phyloP scores from a whole-genome alignment of 2,113 vertebrate species.

The Anseranas semipalmata region DNA sequence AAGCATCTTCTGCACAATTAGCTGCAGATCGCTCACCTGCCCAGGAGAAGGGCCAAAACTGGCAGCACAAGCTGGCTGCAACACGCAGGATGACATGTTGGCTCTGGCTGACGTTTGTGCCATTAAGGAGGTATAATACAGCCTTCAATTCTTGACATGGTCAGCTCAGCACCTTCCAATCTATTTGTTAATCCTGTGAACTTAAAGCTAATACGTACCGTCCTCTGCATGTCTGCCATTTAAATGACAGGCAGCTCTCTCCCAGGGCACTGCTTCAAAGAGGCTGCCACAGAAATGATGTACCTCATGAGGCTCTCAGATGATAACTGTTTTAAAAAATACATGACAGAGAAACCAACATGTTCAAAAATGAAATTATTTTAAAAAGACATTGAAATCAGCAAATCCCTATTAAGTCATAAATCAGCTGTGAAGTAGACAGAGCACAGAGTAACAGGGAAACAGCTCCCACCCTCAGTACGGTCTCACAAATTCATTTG shows the following conservation, averaged over 20 bases:
- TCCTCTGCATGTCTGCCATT: neutral
- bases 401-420: neutral
- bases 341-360: neutral
- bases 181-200: neutral
- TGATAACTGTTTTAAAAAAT: neutral
- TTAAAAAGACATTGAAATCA: neutral
- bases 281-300: neutral
- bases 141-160: neutral
- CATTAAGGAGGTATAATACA: neutral
- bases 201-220: neutral
- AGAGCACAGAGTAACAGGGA: neutral
- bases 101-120: neutral
- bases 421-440: slow-evolving; percentile 10
- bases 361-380: neutral
- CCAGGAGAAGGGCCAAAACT: neutral
- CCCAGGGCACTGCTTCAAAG: neutral
- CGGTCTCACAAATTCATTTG: neutral
- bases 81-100: neutral
- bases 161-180: slow-evolving; percentile 9
- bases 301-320: neutral
- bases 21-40: fast-evolving
- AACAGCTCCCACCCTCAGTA: slow-evolving; percentile 9
- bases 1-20: fast-evolving
- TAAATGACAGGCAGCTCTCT: neutral
- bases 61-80: neutral